These are phyloP conservation scores for Oopsacas minuta DNA, from an alignment of 37 sponge, comb jelly and placozoan species.

Conservation along the genomic window DNA sequence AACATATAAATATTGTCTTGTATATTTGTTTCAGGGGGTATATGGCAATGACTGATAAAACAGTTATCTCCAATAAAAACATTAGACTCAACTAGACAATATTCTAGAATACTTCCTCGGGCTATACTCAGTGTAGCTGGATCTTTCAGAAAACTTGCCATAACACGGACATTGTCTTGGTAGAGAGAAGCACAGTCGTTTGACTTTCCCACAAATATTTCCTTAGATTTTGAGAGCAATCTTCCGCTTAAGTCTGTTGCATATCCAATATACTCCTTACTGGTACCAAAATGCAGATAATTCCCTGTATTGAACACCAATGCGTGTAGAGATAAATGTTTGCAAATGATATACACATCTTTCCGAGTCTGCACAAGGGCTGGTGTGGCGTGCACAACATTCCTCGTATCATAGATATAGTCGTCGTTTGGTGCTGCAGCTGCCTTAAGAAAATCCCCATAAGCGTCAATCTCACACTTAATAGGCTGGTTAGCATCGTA, in stretches of 20 bases:
- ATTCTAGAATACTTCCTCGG: background rate
- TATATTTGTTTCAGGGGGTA: background rate
- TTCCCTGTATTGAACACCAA: background rate
- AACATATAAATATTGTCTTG: background rate
- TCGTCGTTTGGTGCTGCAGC: constrained; percentile 23
- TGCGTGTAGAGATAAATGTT: background rate
- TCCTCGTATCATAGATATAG: background rate
- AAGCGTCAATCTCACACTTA: constrained; percentile 58
- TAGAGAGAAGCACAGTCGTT: background rate
- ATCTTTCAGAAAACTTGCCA: background rate
- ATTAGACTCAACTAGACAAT: background rate
- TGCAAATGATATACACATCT: background rate
- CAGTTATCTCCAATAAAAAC: background rate
- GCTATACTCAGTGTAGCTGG: background rate
- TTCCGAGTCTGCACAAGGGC: background rate
- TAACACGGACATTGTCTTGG: background rate
- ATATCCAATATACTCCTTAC: constrained; percentile 4
- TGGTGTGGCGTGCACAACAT: background rate
- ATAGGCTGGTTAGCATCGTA: constrained; percentile 45
- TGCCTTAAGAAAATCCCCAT: constrained; percentile 65
- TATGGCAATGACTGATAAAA: constrained; percentile 12
- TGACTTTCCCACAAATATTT: background rate
- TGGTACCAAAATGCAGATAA: constrained; percentile 13
- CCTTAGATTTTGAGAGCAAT: background rate
- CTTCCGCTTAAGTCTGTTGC: background rate